Percentiles rank a stretch among this genome's conserved stretches.
Evolutionary conservation across 2,797 vertebrate species (phyloP).

Genomic region (Macroramphosus scolopax): DNA sequence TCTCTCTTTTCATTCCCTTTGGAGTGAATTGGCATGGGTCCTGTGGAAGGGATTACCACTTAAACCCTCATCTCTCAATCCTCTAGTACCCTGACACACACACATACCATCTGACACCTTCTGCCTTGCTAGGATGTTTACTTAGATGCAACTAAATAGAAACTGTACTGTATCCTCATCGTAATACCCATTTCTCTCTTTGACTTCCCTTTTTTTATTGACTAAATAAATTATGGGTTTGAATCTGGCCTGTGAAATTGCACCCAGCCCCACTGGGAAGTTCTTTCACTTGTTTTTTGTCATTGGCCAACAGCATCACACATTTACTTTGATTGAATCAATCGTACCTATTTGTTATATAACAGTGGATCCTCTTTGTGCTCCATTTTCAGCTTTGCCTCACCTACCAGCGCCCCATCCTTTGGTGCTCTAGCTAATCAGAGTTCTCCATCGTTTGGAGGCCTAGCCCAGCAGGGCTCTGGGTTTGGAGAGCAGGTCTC

Average conservation of each 20-base stretch:
- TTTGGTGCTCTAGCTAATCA: constrained; percentile 88
- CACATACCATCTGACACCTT: constrained; percentile 31
- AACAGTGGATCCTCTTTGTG: constrained; percentile 6
- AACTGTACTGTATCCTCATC: background rate
- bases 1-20: constrained; percentile 31
- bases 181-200: background rate
- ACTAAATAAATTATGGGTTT: background rate
- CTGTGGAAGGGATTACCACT: constrained; percentile 55
- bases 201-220: background rate
- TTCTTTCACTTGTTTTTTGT: too few relatives aligned
- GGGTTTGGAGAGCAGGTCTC: constrained; percentile 78
- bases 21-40: constrained; percentile 30
- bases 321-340: background rate
- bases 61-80: constrained; percentile 50
- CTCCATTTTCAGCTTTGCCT: constrained; percentile 68
- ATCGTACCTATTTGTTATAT: background rate
- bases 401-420: constrained; percentile 70
- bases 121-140: constrained; percentile 23
- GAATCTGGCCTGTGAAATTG: too few relatives aligned
- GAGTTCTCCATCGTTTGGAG: constrained; percentile 83
- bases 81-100: constrained; percentile 17
- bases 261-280: too few relatives aligned
- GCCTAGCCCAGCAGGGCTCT: constrained; percentile 82
- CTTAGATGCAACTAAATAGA: constrained; percentile 6
- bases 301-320: background rate